phyloP scores from a whole-genome alignment of 2,797 vertebrate genomes.

The Karalla daura region DNA sequence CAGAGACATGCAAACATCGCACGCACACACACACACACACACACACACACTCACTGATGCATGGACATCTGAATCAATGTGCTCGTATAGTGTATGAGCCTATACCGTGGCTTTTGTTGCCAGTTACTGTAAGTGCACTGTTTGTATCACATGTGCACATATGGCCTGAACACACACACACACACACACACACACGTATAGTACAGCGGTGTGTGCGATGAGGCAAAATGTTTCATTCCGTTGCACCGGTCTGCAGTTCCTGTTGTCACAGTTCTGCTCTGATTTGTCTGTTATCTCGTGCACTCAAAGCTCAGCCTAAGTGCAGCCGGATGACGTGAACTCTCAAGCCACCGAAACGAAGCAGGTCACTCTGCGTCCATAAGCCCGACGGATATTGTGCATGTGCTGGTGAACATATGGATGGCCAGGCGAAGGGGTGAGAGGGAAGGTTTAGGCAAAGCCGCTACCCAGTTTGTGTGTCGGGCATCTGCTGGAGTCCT shows the following conservation, averaged over 20 bases:
- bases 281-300: slow-evolving; percentile 35
- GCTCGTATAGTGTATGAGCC: slow-evolving; percentile 38
- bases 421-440: no score
- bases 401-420: neutral
- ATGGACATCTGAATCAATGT: slow-evolving; percentile 49
- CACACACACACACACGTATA: slow-evolving; percentile 3
- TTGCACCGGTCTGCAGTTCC: slow-evolving; percentile 18
- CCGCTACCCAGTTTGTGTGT: no score
- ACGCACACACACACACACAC: slow-evolving; percentile 25
- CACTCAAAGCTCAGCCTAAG: slow-evolving; percentile 5
- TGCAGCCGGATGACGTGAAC: slow-evolving; percentile 13
- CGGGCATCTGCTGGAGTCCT: no score
- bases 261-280: slow-evolving; percentile 40
- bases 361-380: slow-evolving; percentile 4
- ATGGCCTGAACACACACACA: slow-evolving; percentile 19
- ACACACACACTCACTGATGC: slow-evolving; percentile 43
- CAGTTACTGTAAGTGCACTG: slow-evolving; percentile 53
- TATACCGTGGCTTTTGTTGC: slow-evolving; percentile 46
- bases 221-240: slow-evolving; percentile 27
- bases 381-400: neutral
- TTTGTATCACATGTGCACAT: slow-evolving; percentile 48
- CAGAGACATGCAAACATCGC: slow-evolving; percentile 35
- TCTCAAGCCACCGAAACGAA: slow-evolving; percentile 17
- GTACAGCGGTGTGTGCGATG: slow-evolving; percentile 21
- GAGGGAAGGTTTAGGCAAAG: no score